These are phyloP conservation scores for Thereva unica DNA, from an alignment of 2,888 invertebrate species.

Conservation along the genomic window DNA sequence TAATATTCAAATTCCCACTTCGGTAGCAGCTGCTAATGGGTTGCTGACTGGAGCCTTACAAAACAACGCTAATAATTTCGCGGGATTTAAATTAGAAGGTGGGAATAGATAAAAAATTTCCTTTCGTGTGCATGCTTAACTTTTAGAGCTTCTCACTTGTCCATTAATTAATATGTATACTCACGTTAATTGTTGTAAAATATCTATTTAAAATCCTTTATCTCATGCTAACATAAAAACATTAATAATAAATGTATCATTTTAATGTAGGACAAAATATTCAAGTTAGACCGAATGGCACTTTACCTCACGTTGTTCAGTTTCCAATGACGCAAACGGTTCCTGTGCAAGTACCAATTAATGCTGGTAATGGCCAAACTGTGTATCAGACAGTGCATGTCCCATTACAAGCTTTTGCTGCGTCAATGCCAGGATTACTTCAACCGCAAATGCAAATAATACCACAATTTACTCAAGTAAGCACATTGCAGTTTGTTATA, in stretches of 20 bases:
- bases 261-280: conserved; percentile 68
- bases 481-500: conserved; percentile 16
- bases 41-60: conserved; percentile 50
- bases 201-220: conserved; percentile 4
- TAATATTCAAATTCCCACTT: conserved; percentile 57
- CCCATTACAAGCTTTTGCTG: conserved; percentile 80
- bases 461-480: conserved; percentile 78
- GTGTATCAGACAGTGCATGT: conserved; percentile 95
- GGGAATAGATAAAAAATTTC: conserved; percentile 27
- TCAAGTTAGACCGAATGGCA: conserved; percentile 64
- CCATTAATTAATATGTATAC: background rate
- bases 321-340: conserved; percentile 64
- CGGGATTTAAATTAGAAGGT: conserved; percentile 44
- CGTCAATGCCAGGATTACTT: conserved; percentile 63
- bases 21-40: conserved; percentile 56
- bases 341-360: conserved; percentile 89
- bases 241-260: conserved; percentile 38
- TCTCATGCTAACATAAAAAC: background rate
- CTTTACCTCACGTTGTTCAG: conserved; percentile 55
- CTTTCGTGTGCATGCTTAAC: background rate
- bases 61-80: conserved; percentile 41
- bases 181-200: conserved; percentile 3
- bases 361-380: conserved; percentile 86
- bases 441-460: conserved; percentile 73
- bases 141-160: background rate